Evolutionary conservation across 2,888 invertebrate genomes (phyloP), one percentile per base, ranked within the genome.

Genomic region (Anthophora plumipes): DNA sequence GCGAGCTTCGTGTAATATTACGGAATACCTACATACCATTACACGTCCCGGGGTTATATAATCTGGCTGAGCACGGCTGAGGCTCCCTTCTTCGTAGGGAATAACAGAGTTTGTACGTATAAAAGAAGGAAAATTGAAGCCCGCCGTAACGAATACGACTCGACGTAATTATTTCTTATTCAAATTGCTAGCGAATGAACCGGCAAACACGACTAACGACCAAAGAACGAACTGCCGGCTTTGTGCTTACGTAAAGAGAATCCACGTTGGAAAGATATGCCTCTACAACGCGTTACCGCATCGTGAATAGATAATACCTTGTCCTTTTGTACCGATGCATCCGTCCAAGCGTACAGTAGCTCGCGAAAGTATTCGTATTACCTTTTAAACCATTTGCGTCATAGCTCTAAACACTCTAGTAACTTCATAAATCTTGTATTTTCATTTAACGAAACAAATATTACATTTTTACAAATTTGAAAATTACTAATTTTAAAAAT

Each of bases 1-100:
- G 86, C 87, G 79, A 82, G 82, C 81, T 74, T 84, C 87, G 83
- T 85, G 85, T 91, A 90, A 91, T 91, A 89, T 91, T 90, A 90
- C 89, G 88, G 89, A 90, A 90, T 91, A 90, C 88, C 89, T 90
- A 91, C 89, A 73, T 77, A 81, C 82, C 72, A 81, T 82, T 81
- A 81, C 71, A 76, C 61, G 81, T 69, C 17, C 61, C 68, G 20
- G 67, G 60, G 68, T 82, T 82, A 80, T 69, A 81, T 82, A 76
- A 81, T 69, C 69, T 57, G 69, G 37, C 52, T 48, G 67, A 66
- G 70, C 72, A 69, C 52, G 69, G 37, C 52, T 48, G 67, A 66
- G 70, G 73, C 48, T 54, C 50, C 50, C 52, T 50, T 39, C 50
- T 39, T 5, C 22, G 25, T 9, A 31, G 11, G 12, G 22, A 54